Base-by-base conservation (phyloP, 1,140 invertebrate genomes). In the Zaprionus inermis region DNA sequence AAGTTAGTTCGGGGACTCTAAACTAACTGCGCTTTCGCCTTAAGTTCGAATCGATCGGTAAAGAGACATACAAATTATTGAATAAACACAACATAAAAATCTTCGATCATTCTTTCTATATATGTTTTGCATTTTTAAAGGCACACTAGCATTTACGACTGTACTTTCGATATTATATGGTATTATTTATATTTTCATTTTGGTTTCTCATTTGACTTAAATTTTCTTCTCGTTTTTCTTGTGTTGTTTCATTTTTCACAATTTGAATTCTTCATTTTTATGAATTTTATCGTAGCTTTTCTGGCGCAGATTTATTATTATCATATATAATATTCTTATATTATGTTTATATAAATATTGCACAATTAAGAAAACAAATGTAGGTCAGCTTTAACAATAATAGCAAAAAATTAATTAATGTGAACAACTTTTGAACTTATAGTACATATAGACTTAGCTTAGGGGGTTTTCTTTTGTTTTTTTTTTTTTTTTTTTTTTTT, bases 131-230 rank as follows among this genome's bases (percentile, higher is more conserved):
- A 78, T 90, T 84, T 81, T 89, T 91, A 88, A 91, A 91, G 88
- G 88, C 88, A 91, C 88, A 91, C 88, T 91, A 91, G 83, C 88
- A 88, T 84, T 89, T 90, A 85, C 72, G 67, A 74, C 89, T 89
- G 81, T 91, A 89, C 80, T 74, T 82, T 88, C 72, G 76, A 78
- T 81, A 75, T 90, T 73, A 70, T 59, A 44, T 44, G 36, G n/a
- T 41, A 41, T 41, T 41, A 41, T 80, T 71, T 73, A 61, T 44
- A 49, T 49, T 49, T 59, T 61, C 52, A 56, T 67, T 84, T 79
- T 67, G 38, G 52, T 63, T 70, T 49, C 57, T n/a, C 6, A 64
- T 65, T 67, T 54, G 36, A 59, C 57, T 44, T 72, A 38, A 73
- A 54, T 46, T 52, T 52, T 51, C 5, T n/a, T 24, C 4, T 28